Evolutionary conservation across 2,888 invertebrate genomes (phyloP).

Genomic region (Eutolmus rufibarbis): DNA sequence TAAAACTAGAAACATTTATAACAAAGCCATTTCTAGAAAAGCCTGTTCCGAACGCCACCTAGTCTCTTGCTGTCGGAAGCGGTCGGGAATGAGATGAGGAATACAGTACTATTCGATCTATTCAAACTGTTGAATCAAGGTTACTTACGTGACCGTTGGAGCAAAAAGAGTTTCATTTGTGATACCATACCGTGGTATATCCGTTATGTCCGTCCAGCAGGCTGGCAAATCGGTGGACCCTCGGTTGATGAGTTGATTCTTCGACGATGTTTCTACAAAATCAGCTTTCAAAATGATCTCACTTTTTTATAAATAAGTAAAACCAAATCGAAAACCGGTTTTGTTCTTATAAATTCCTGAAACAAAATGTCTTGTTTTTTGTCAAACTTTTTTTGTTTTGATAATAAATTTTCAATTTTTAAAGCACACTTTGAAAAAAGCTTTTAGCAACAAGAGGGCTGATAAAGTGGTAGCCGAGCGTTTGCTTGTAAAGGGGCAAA

Average conservation of each 20-base stretch:
- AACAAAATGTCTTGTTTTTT: slow-evolving; percentile 17
- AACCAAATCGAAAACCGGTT: slow-evolving; percentile 65
- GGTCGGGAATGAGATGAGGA: not conserved
- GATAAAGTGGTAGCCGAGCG: not conserved
- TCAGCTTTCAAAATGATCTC: slow-evolving; percentile 66
- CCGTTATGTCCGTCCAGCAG: slow-evolving; percentile 18
- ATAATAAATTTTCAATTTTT: slow-evolving; percentile 1
- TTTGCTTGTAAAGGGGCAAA: not conserved
- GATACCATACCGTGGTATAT: slow-evolving; percentile 13
- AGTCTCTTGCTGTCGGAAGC: not conserved
- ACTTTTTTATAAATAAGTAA: slow-evolving; percentile 63
- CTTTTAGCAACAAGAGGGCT: not conserved
- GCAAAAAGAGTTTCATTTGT: not conserved
- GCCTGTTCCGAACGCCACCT: not conserved
- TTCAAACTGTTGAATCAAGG: not conserved
- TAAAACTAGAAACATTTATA: not conserved
- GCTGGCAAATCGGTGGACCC: not conserved
- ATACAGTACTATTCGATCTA: not conserved
- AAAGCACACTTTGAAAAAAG: not conserved
- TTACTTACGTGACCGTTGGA: slow-evolving; percentile 20
- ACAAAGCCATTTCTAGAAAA: not conserved
- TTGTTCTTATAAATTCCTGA: slow-evolving; percentile 55
- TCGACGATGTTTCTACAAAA: slow-evolving; percentile 57
- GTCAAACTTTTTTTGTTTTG: not conserved
- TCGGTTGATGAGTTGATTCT: not conserved